phyloP scores from a whole-genome alignment of 2,797 vertebrate species.

The Sylvia borin region DNA sequence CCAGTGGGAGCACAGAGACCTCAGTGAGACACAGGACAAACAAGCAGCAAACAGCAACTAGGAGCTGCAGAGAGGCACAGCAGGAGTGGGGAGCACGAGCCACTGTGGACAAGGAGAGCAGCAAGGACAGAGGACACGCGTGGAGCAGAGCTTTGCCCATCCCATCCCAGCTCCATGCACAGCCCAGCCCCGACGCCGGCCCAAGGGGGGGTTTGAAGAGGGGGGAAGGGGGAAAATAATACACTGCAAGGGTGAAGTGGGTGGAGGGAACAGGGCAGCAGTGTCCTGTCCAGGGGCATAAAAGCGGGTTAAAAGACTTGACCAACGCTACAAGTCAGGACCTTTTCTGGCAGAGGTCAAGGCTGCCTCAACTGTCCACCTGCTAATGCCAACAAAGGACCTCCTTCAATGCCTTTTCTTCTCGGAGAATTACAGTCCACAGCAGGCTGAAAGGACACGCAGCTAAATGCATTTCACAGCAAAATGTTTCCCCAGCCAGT shows the following conservation, averaged over 20 bases:
- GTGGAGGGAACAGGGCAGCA: constrained; percentile 43
- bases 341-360: constrained; percentile 56
- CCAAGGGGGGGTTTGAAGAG: not conserved
- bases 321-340: constrained; percentile 53
- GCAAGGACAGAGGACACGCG: not conserved
- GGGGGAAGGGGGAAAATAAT: constrained; percentile 13
- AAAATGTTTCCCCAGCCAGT: constrained; percentile 45
- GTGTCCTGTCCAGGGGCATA: constrained; percentile 6
- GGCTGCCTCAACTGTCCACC: constrained; percentile 64
- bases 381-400: constrained; percentile 67
- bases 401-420: constrained; percentile 61
- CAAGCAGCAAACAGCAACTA: not conserved
- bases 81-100: not conserved
- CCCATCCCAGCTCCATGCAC: not conserved
- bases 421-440: constrained; percentile 22
- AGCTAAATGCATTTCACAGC: constrained; percentile 36
- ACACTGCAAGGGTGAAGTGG: constrained; percentile 48
- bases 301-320: constrained; percentile 52
- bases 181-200: not conserved
- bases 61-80: not conserved
- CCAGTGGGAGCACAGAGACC: not conserved
- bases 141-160: not conserved
- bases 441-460: constrained; percentile 47
- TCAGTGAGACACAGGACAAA: not conserved
- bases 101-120: not conserved